These are phyloP conservation scores for Drosophila paramelanica DNA, from an alignment of 2,888 invertebrate species.

Conservation along the genomic window DNA sequence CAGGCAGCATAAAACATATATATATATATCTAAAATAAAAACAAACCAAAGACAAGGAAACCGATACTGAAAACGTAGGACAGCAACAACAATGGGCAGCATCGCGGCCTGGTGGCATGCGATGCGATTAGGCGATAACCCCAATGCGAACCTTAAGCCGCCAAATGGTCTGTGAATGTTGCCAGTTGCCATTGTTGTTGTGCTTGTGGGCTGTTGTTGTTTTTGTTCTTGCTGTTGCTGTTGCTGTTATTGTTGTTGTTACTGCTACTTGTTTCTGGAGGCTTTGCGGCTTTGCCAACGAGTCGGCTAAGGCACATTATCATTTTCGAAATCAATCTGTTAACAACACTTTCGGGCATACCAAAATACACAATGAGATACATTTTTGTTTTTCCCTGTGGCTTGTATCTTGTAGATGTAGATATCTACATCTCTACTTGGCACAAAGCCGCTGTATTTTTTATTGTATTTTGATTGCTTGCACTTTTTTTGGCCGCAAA, in stretches of 20 bases:
- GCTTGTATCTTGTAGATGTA: constrained; percentile 19
- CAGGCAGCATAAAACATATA: constrained; percentile 30
- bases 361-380: constrained; percentile 39
- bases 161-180: constrained; percentile 81
- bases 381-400: constrained; percentile 13
- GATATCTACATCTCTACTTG: constrained; percentile 10
- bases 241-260: constrained; percentile 6
- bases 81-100: constrained; percentile 13
- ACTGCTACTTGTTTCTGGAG: constrained; percentile 45
- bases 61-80: constrained; percentile 44
- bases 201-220: constrained; percentile 11
- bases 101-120: constrained; percentile 41
- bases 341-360: constrained; percentile 74
- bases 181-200: constrained; percentile 51
- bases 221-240: constrained; percentile 8
- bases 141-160: constrained; percentile 77
- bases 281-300: constrained; percentile 71
- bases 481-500: constrained; percentile 36
- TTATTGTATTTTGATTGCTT: constrained; percentile 65
- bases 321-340: constrained; percentile 81
- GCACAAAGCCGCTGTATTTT: constrained; percentile 29
- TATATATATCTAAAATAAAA: constrained; percentile 21
- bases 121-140: constrained; percentile 81
- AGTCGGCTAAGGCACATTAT: constrained; percentile 65
- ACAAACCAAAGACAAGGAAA: constrained; percentile 52